A percentile compares a stretch with the other conserved stretches of the same genome.
Evolutionary conservation across 2,888 invertebrate species (phyloP).

Genomic region (Synanthedon tipuliformis): DNA sequence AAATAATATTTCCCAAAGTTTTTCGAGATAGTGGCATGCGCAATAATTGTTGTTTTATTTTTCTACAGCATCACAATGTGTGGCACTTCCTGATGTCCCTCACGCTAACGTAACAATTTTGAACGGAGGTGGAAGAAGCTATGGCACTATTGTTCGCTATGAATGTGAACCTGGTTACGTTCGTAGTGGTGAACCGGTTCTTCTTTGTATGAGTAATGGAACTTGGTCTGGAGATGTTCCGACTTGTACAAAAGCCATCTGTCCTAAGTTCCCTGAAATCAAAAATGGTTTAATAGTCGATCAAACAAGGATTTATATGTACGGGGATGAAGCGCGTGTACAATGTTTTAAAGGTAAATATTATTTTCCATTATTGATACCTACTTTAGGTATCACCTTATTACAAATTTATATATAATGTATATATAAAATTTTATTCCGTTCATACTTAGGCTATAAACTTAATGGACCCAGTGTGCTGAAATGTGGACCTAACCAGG

Average conservation of each 20-base stretch:
- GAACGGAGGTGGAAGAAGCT: conserved; percentile 91
- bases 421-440: background rate
- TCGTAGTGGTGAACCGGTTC: conserved; percentile 87
- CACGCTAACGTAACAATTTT: conserved; percentile 88
- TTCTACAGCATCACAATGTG: conserved; percentile 86
- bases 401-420: background rate
- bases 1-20: no score
- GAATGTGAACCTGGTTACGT: conserved; percentile 94
- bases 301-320: conserved; percentile 79
- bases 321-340: conserved; percentile 90
- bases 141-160: conserved; percentile 92
- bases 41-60: background rate
- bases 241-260: conserved; percentile 81
- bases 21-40: no score
- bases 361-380: background rate
- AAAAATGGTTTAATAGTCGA: conserved; percentile 91
- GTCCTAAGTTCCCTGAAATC: conserved; percentile 81
- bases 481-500: conserved; percentile 85
- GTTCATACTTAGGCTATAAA: conserved; percentile 76
- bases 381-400: background rate
- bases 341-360: conserved; percentile 81
- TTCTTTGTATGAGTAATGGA: conserved; percentile 94
- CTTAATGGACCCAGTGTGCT: conserved; percentile 86
- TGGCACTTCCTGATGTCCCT: conserved; percentile 85
- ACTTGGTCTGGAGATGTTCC: conserved; percentile 95